phyloP scores from a whole-genome alignment of 1,140 invertebrate species.

The Diachasma alloeum region DNA sequence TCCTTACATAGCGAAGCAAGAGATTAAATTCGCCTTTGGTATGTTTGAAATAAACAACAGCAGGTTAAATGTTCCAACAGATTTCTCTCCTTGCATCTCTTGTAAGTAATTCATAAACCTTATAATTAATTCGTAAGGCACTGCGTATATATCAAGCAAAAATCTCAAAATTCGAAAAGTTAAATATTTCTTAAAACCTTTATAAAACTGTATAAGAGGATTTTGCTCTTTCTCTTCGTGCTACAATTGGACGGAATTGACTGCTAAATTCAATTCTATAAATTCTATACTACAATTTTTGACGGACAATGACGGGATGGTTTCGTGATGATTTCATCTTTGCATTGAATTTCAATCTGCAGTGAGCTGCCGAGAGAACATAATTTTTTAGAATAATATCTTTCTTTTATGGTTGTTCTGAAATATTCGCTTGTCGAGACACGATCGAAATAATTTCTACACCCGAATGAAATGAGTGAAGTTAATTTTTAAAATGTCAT shows the following conservation, averaged over 20 bases:
- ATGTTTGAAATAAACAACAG: not conserved
- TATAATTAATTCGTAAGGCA: slow-evolving; percentile 1
- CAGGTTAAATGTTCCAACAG: not conserved
- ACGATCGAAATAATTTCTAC: too few relatives aligned
- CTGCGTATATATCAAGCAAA: not conserved
- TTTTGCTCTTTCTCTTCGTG: not conserved
- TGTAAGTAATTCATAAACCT: not conserved
- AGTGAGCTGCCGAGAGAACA: too few relatives aligned
- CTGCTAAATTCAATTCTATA: not conserved
- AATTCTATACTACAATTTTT: not conserved
- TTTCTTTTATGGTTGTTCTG: too few relatives aligned
- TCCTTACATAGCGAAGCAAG: not conserved
- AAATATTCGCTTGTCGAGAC: too few relatives aligned
- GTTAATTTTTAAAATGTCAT: too few relatives aligned
- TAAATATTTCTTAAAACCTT: not conserved
- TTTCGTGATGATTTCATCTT: not conserved
- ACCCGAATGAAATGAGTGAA: too few relatives aligned
- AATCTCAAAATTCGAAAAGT: not conserved
- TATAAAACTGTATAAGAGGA: not conserved
- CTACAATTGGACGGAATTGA: not conserved
- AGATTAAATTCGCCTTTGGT: not conserved
- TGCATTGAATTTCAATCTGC: too few relatives aligned
- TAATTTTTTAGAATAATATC: too few relatives aligned
- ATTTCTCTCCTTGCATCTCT: not conserved
- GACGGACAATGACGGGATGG: not conserved